Percentiles rank a stretch among this genome's conserved stretches.
These are phyloP conservation scores for Cranoglanis bouderius DNA, from an alignment of 2,113 vertebrate genomes.

Conservation along the genomic window DNA sequence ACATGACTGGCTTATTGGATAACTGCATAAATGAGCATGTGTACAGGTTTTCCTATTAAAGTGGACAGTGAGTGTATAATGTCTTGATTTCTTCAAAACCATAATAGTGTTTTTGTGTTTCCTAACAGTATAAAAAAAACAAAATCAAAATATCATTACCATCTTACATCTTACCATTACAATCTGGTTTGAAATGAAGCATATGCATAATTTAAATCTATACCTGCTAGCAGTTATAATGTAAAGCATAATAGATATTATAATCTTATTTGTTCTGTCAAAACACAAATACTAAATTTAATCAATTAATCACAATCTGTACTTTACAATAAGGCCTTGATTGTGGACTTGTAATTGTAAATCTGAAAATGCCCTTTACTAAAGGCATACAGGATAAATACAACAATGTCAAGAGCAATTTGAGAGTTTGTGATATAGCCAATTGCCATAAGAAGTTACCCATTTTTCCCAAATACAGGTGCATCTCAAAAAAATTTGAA, in stretches of 20 bases:
- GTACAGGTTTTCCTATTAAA: not conserved
- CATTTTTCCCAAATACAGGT: not conserved
- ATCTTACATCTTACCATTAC: not conserved
- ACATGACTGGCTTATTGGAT: too few species aligned
- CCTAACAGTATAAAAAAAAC: not conserved
- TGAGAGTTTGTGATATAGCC: not conserved
- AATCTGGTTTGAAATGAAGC: not conserved
- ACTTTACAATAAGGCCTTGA: conserved; percentile 1
- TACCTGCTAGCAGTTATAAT: not conserved
- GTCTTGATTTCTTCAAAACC: not conserved
- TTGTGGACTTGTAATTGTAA: not conserved
- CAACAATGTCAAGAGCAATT: not conserved
- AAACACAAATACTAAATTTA: not conserved
- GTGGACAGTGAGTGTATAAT: not conserved
- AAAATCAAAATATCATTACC: not conserved
- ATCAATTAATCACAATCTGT: not conserved
- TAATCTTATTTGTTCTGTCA: conserved; percentile 8
- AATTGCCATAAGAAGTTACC: not conserved
- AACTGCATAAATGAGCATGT: not conserved
- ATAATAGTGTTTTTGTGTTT: not conserved
- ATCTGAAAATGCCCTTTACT: not conserved
- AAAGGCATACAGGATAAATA: not conserved
- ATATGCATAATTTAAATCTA: not conserved
- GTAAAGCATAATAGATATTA: not conserved
- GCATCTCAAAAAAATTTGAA: too few species aligned